Evolutionary conservation across 2,888 invertebrate genomes (phyloP), one percentile per base, ranked within the genome.

Genomic region (Tupiocoris notatus): DNA sequence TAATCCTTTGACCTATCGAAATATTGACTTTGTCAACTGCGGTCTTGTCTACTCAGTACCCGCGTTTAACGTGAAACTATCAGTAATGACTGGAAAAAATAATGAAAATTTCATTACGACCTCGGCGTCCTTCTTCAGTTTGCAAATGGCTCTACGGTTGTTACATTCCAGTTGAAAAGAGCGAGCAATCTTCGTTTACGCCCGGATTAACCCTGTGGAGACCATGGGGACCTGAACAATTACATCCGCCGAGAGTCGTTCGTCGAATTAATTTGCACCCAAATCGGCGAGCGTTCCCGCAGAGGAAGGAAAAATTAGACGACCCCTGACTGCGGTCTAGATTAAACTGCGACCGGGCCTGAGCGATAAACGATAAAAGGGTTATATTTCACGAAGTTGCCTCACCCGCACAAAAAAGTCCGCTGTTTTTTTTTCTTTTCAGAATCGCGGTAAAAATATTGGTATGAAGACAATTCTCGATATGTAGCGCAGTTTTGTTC

Each of bases 221-320:
- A 39, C 39, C 39, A 3, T n/a, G 39, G 39, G 39, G 39, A 3
- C 3, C 12, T 39, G 39, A 39, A 39, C 65, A 65, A 64, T 65
- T 65, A 18, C 39, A 2, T 25, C 63, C 20, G 39, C 39, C 25
- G 39, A 39, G 65, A 17, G 25, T 65, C 39, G 25, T 20, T 9
- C 39, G 39, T 39, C 25, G 65, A 24, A 65, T 39, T 65, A 39
- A 65, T 39, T 65, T 65, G 25, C 39, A 20, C 39, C 6, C 18
- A 65, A 65, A 65, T 39, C 65, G 25, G 65, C 65, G 18, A 20
- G 17, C 18, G 17, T 39, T 18, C 65, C 65, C 65, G 65, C 65
- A 25, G 65, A 18, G 65, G 12, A 24, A n/a, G 39, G 64, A 23
- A 65, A 65, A 64, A 65, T 39, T 39, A 12, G 39, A 39, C 39